phyloP scores from a whole-genome alignment of 2,113 vertebrate species.

The Ondatra zibethicus region DNA sequence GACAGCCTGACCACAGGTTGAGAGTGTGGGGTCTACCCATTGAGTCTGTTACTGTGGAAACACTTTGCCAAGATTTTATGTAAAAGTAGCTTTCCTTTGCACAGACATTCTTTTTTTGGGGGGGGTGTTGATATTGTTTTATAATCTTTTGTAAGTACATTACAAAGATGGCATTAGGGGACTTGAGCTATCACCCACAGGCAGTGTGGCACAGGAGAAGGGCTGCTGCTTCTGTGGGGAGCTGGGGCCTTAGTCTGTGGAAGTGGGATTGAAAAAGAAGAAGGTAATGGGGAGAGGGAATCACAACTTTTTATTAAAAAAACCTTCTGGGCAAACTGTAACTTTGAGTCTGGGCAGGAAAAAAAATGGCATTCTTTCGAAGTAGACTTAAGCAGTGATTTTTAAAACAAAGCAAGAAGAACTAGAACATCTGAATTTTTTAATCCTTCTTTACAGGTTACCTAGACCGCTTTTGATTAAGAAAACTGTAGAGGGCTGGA shows the following conservation, averaged over 20 bases:
- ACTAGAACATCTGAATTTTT: slow-evolving; percentile 92
- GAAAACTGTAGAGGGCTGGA: slow-evolving; percentile 96
- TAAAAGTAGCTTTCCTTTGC: slow-evolving; percentile 78
- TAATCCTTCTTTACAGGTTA: slow-evolving; percentile 92
- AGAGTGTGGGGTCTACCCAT: slow-evolving; percentile 79
- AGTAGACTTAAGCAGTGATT: slow-evolving; percentile 91
- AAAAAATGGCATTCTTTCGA: slow-evolving; percentile 89
- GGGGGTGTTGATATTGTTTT: slow-evolving; percentile 61
- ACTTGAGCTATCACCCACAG: slow-evolving; percentile 84
- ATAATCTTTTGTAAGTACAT: background rate
- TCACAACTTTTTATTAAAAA: slow-evolving; percentile 75
- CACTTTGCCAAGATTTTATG: slow-evolving; percentile 84
- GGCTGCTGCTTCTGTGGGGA: background rate
- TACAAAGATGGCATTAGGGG: slow-evolving; percentile 85
- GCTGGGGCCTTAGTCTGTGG: background rate
- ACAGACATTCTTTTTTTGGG: slow-evolving; percentile 55
- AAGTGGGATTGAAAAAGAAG: slow-evolving; percentile 60
- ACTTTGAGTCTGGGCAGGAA: slow-evolving; percentile 88
- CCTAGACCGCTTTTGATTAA: slow-evolving; percentile 92
- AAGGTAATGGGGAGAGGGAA: slow-evolving; percentile 73
- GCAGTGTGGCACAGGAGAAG: slow-evolving; percentile 88
- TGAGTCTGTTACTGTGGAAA: slow-evolving; percentile 82
- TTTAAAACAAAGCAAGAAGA: slow-evolving; percentile 91
- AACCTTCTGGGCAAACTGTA: slow-evolving; percentile 87
- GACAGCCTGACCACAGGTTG: slow-evolving; percentile 79